phyloP scores from a whole-genome alignment of 2,113 vertebrate species.

The Trichomycterus rosablanca region DNA sequence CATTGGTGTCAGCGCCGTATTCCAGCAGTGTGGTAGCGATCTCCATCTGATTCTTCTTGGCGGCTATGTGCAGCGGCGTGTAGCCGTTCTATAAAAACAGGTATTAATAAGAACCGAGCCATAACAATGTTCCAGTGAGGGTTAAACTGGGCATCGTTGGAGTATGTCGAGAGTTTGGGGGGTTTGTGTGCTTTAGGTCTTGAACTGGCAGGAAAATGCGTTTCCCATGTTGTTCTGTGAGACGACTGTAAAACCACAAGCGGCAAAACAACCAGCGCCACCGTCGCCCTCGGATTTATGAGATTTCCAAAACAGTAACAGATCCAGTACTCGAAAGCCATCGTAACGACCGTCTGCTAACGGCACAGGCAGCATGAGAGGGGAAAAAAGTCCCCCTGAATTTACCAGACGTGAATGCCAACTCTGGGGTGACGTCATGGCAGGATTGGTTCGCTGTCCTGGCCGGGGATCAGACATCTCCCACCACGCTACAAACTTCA shows the following conservation, averaged over 20 bases:
- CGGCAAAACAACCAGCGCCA: conserved; percentile 11
- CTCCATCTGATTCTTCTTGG: conserved; percentile 99
- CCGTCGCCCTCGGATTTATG: conserved; percentile 28
- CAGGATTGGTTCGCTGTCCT: background rate
- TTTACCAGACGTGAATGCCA: no score
- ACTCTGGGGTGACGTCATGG: conserved; percentile 29
- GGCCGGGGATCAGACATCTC: no score
- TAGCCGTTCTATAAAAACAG: conserved; percentile 83
- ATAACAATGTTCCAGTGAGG: background rate
- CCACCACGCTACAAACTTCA: no score
- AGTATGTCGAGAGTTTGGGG: no score
- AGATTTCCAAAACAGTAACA: conserved; percentile 40
- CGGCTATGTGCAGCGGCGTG: conserved; percentile 92
- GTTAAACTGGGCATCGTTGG: no score
- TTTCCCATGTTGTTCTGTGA: conserved; percentile 6
- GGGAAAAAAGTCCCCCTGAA: background rate
- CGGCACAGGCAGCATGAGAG: background rate
- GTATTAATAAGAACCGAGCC: conserved; percentile 19
- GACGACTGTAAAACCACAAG: conserved; percentile 6
- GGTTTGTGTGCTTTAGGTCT: no score
- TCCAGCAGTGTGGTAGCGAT: conserved; percentile 93
- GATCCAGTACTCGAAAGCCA: conserved; percentile 1
- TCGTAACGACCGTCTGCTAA: background rate
- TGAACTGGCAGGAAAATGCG: conserved; percentile 5
- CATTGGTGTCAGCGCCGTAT: conserved; percentile 88